Conservation (phyloP, 2,888 invertebrate genomes). For the Meta bourneti region DNA sequence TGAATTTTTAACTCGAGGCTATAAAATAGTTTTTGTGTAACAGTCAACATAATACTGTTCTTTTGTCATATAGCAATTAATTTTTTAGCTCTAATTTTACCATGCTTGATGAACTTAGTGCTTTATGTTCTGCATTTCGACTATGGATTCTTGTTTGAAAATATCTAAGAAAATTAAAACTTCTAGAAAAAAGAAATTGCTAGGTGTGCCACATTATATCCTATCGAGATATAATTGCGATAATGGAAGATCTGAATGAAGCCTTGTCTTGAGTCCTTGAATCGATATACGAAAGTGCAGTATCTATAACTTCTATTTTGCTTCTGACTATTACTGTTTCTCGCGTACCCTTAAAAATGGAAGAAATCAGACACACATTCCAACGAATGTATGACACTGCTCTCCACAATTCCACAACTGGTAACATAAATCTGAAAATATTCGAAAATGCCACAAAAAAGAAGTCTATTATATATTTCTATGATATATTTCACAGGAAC, state of each 20-base stretch:
- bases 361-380: background rate
- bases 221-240: too few relatives aligned
- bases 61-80: background rate
- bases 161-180: too few relatives aligned
- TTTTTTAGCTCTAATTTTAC: background rate
- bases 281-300: background rate
- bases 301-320: background rate
- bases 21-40: background rate
- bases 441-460: background rate
- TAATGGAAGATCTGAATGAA: too few relatives aligned
- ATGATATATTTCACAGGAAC: background rate
- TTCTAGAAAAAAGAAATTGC: too few relatives aligned
- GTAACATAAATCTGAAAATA: background rate
- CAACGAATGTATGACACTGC: background rate
- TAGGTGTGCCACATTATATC: too few relatives aligned
- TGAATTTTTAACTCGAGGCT: background rate
- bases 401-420: background rate
- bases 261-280: background rate
- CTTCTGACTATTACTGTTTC: background rate
- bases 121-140: too few relatives aligned
- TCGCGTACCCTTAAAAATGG: background rate
- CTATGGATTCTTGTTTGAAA: too few relatives aligned
- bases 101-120: background rate
- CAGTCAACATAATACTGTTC: background rate
- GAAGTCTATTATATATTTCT: background rate